These are phyloP conservation scores for Rhinoraja longicauda DNA, from an alignment of 2,797 vertebrate genomes.

Conservation along the genomic window DNA sequence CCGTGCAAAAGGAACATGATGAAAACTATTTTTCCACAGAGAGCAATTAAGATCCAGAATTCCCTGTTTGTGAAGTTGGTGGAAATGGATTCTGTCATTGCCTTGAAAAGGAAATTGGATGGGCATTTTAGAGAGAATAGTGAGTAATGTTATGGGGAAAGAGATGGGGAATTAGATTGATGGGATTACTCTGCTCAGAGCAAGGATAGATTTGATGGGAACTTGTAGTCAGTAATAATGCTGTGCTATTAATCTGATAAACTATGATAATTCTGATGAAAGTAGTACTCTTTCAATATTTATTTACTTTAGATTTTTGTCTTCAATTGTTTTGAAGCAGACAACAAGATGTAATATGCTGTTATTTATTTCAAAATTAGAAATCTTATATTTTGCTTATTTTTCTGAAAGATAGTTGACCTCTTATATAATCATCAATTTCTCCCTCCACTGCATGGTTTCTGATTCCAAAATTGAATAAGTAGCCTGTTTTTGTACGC, in stretches of 20 bases:
- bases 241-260: background rate
- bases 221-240: background rate
- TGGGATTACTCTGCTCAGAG: no score
- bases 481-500: background rate
- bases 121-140: no score
- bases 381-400: conserved; percentile 33
- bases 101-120: no score
- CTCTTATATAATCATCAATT: conserved; percentile 25
- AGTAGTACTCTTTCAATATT: conserved; percentile 11
- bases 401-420: conserved; percentile 37
- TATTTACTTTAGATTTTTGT: conserved; percentile 14
- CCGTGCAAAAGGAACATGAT: no score
- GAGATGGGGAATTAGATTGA: no score
- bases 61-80: no score
- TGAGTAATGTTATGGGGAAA: no score
- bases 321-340: conserved; percentile 38
- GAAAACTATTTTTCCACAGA: no score
- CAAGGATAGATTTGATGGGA: no score
- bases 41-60: no score
- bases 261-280: background rate
- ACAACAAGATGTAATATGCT: conserved; percentile 38
- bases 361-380: conserved; percentile 22
- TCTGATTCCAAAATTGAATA: conserved; percentile 9
- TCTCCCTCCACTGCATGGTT: conserved; percentile 31
- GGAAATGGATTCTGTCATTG: no score